These are phyloP conservation scores for Leuctra nigra DNA, from an alignment of 2,888 invertebrate species.

Conservation along the genomic window DNA sequence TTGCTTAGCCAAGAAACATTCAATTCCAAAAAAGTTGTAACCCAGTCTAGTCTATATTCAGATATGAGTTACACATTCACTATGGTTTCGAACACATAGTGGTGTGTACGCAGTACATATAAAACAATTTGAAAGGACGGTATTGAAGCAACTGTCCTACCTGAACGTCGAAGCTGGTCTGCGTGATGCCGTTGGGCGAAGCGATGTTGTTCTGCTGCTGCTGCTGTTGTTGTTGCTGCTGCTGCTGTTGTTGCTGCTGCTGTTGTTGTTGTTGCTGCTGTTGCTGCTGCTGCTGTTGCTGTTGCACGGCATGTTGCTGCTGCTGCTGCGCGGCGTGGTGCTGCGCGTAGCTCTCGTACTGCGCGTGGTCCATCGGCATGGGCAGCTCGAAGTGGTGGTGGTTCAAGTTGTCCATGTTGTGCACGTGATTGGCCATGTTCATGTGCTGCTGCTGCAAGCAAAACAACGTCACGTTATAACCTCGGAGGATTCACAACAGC, in stretches of 20 bases:
- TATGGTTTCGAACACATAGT: too few relatives aligned
- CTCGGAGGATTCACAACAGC: not conserved
- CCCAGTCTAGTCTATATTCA: too few relatives aligned
- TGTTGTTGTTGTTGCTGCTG: conserved; percentile 41
- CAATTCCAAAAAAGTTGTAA: too few relatives aligned
- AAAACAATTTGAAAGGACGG: too few relatives aligned
- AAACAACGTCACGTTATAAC: not conserved
- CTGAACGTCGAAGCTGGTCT: not conserved
- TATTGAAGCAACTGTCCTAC: not conserved
- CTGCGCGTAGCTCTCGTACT: conserved; percentile 7
- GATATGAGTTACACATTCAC: too few relatives aligned
- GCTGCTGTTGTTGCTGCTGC: conserved; percentile 39
- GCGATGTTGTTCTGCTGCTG: conserved; percentile 28
- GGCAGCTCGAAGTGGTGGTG: conserved; percentile 34
- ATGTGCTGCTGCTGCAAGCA: conserved; percentile 22
- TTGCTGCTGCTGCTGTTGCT: conserved; percentile 27
- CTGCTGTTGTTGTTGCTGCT: conserved; percentile 40
- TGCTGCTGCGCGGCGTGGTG: conserved; percentile 4
- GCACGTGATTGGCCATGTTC: conserved; percentile 26
- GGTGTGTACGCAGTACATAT: too few relatives aligned
- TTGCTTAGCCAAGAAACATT: too few relatives aligned
- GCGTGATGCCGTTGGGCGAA: not conserved
- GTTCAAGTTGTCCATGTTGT: conserved; percentile 26
- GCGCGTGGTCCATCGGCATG: conserved; percentile 31
- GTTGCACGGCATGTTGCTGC: conserved; percentile 30